Evolutionary conservation across 2,113 vertebrate genomes (phyloP).

Genomic region (Rhabdornis inornatus): DNA sequence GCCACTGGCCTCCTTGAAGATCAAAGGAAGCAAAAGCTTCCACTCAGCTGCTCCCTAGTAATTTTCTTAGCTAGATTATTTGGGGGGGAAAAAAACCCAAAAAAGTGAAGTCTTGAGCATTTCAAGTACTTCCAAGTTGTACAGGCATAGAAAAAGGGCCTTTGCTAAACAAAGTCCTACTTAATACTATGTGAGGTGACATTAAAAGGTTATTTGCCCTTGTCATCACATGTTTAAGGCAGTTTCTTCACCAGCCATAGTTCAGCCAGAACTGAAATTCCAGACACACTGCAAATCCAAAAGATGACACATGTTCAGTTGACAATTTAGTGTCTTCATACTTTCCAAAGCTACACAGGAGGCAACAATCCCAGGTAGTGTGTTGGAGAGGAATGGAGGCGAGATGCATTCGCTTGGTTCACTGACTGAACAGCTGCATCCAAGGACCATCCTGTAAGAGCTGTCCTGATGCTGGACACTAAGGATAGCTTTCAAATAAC

Average conservation of each 20-base stretch:
- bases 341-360: neutral
- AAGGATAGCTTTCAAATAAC: neutral
- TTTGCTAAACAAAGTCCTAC: neutral
- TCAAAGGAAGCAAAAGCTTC: neutral
- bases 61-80: neutral
- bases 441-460: neutral
- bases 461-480: neutral
- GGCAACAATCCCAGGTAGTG: neutral
- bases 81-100: rapidly evolving
- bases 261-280: neutral
- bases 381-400: neutral
- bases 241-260: neutral
- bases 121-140: neutral
- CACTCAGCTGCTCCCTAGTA: neutral
- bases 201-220: neutral
- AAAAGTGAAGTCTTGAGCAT: neutral
- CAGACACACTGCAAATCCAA: neutral
- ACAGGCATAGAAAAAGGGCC: neutral
- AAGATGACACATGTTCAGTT: rapidly evolving
- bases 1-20: neutral
- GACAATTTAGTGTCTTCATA: neutral
- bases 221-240: neutral
- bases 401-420: neutral
- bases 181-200: rapidly evolving
- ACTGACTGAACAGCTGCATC: neutral